Evolutionary conservation across 2,113 vertebrate genomes (phyloP).

Genomic region (Poecile atricapillus): DNA sequence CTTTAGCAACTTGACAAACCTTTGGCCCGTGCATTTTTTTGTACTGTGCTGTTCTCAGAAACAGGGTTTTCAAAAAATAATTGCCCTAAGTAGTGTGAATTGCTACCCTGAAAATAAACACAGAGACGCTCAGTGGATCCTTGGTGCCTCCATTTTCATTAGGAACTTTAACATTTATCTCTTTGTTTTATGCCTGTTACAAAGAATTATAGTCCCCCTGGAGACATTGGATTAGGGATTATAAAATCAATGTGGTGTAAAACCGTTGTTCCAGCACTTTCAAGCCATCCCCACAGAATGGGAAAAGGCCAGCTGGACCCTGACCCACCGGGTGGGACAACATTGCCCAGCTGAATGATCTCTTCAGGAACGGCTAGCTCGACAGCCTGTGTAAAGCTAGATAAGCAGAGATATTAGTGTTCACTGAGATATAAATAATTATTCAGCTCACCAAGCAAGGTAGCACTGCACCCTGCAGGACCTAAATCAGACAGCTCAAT

Average conservation of each 20-base stretch:
- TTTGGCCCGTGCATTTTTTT: neutral
- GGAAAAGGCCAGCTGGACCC: slow-evolving; percentile 26
- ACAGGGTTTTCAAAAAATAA: slow-evolving; percentile 11
- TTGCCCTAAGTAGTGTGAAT: neutral
- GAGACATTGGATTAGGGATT: slow-evolving; percentile 67
- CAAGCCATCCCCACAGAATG: slow-evolving; percentile 40
- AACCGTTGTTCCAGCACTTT: slow-evolving; percentile 58
- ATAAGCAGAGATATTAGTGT: slow-evolving; percentile 51
- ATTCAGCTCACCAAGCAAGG: slow-evolving; percentile 54
- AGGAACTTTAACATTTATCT: slow-evolving; percentile 58
- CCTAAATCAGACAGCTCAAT: slow-evolving; percentile 46
- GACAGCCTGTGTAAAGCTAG: slow-evolving; percentile 61
- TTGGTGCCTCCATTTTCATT: slow-evolving; percentile 40
- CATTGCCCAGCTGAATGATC: neutral
- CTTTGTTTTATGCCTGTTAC: slow-evolving; percentile 58
- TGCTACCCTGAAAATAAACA: slow-evolving; percentile 6
- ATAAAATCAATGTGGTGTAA: slow-evolving; percentile 63
- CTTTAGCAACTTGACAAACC: neutral
- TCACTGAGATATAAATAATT: slow-evolving; percentile 69
- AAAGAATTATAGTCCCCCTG: slow-evolving; percentile 42
- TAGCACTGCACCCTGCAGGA: slow-evolving; percentile 49
- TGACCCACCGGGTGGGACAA: slow-evolving; percentile 29
- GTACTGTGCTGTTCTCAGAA: neutral
- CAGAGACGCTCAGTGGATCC: neutral
- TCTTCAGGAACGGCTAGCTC: slow-evolving; percentile 22